Percentiles rank a stretch among this genome's conserved stretches.
Evolutionary conservation across 2,797 vertebrate species (phyloP).

Genomic region (Acanthurus lineatus): DNA sequence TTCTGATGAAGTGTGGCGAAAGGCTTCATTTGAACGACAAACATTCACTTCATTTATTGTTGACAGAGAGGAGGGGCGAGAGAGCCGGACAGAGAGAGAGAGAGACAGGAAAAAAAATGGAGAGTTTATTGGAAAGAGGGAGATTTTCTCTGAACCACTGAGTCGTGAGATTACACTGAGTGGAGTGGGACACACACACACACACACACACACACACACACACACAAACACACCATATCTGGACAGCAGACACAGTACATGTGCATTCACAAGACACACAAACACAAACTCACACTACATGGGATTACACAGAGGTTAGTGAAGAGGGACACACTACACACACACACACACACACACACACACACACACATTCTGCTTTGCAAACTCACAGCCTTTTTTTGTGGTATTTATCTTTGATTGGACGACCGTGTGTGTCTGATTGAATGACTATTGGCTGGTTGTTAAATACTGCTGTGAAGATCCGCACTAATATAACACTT

Average conservation of each 20-base stretch:
- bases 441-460: slow-evolving; percentile 15
- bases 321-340: background rate
- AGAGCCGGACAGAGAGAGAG: slow-evolving; percentile 28
- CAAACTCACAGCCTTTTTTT: background rate
- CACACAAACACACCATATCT: slow-evolving; percentile 29
- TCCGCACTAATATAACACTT: slow-evolving; percentile 7
- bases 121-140: slow-evolving; percentile 82
- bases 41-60: slow-evolving; percentile 73
- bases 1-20: slow-evolving; percentile 43
- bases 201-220: slow-evolving; percentile 26
- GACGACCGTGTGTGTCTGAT: slow-evolving; percentile 9
- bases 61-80: slow-evolving; percentile 40
- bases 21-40: slow-evolving; percentile 69
- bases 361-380: slow-evolving; percentile 5
- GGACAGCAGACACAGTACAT: slow-evolving; percentile 31
- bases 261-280: slow-evolving; percentile 20
- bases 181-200: slow-evolving; percentile 62
- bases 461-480: slow-evolving; percentile 20
- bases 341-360: slow-evolving; percentile 1
- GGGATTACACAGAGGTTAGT: slow-evolving; percentile 38
- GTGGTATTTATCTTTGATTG: slow-evolving; percentile 13
- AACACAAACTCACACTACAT: slow-evolving; percentile 28
- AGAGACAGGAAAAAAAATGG: slow-evolving; percentile 55
- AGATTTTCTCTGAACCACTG: slow-evolving; percentile 87
- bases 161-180: slow-evolving; percentile 86